Base-by-base conservation (phyloP, 2,797 vertebrate species). In the Sparidentex hasta region DNA sequence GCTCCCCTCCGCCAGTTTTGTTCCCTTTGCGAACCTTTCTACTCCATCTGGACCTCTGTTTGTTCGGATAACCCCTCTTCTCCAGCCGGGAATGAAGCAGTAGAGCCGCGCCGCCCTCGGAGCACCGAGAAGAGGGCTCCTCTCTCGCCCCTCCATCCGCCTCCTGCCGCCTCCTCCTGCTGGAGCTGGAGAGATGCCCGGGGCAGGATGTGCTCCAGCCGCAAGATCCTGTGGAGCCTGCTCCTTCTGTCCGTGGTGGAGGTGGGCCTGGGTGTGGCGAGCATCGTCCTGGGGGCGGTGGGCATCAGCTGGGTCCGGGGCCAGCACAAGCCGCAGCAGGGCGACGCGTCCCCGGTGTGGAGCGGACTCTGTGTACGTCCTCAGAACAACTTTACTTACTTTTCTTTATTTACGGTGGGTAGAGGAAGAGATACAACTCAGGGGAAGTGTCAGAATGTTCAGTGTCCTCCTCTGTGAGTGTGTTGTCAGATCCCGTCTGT, bases 281-380 rank as follows among this genome's bases (percentile, higher is more conserved):
- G 98, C 95, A 97, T 98, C 93, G 97, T 96, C 86, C 95, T 99
- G 94, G 98, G 98, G 82, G 96, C 97, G 58, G 97, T 99, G 95
- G 97, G 96, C 89, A 97, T 99, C 92, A 96, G 95, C 95, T 94
- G 96, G 94, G 96, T 95, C 80, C 95, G 96, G 74, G 95, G 93
- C 80, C 90, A 96, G 80, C 96, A 96, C 91, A 96, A 95, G 87
- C 96, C 96, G 85, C 97, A 97, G 92, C 98, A 98, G 92, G 98
- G 98, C 91, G 97, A 99, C 94, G 97, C 97, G 90, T 99, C 98
- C 92, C 98, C 98, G 95, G 97, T 99, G 93, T 99, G 98, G 98
- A 99, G 98, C 96, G 98, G 98, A 95, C 97, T 98, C 95, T 99
- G 98, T 96, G 98, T 99, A 97, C 93, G 98, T 98, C 66, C 68